Evolutionary conservation across 2,888 invertebrate genomes (phyloP).

Genomic region (Cryptocephalus primarius): DNA sequence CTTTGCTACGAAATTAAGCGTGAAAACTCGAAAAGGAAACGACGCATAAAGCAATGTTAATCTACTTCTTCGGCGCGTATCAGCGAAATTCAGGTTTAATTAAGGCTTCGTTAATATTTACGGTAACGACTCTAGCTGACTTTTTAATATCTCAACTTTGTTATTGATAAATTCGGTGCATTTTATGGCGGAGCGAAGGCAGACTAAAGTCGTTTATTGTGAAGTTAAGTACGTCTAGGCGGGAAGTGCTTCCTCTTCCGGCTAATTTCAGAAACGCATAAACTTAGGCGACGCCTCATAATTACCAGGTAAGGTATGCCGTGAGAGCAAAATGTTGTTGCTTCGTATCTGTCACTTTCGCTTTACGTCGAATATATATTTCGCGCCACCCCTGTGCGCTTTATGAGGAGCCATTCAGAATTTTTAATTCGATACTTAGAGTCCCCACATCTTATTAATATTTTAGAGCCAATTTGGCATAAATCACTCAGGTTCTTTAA

Average conservation of each 20-base stretch:
- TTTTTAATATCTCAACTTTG: no score
- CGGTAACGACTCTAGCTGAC: no score
- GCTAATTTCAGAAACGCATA: conserved; percentile 30
- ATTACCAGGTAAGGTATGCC: conserved; percentile 28
- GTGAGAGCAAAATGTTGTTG: conserved; percentile 20
- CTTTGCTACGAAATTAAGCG: no score
- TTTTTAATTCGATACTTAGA: conserved; percentile 18
- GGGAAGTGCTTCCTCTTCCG: conserved; percentile 14
- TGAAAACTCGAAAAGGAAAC: no score
- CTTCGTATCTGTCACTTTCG: conserved; percentile 20
- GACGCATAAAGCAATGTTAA: no score
- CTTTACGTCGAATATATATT: conserved; percentile 10
- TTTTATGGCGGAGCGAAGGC: no score
- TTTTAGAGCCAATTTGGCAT: conserved; percentile 17
- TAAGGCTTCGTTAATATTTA: no score
- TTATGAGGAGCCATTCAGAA: conserved; percentile 17
- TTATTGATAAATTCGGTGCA: no score
- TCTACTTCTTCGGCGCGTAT: no score
- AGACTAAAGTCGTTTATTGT: no score
- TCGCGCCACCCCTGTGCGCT: conserved; percentile 7
- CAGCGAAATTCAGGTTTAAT: no score
- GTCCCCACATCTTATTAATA: conserved; percentile 17
- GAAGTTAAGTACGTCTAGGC: no score
- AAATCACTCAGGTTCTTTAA: conserved; percentile 12
- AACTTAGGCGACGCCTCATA: conserved; percentile 23